These are phyloP conservation scores for Diorhabda elongata DNA, from an alignment of 1,140 invertebrate genomes.

Conservation along the genomic window DNA sequence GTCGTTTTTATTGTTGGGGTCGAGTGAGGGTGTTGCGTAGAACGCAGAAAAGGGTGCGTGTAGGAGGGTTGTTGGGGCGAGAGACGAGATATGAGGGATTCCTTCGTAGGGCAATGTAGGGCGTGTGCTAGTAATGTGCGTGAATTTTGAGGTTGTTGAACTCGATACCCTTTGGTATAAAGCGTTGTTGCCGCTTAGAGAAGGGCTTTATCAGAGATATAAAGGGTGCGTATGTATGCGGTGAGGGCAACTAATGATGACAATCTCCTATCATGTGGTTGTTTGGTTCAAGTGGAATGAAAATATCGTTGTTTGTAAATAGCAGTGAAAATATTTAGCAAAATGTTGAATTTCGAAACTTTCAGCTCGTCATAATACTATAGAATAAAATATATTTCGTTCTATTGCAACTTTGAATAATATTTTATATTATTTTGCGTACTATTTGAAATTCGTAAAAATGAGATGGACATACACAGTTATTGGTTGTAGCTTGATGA, in stretches of 20 bases:
- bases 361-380: too few relatives aligned
- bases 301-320: too few relatives aligned
- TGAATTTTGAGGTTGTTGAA: neutral
- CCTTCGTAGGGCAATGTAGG: conserved; percentile 15
- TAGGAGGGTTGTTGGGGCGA: neutral
- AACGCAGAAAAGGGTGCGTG: neutral
- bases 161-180: neutral
- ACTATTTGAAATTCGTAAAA: too few relatives aligned
- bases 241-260: neutral
- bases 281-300: too few relatives aligned
- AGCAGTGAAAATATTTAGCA: too few relatives aligned
- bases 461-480: too few relatives aligned
- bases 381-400: too few relatives aligned
- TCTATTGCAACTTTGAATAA: too few relatives aligned
- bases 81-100: conserved; percentile 1
- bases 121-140: conserved; percentile 5
- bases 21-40: neutral
- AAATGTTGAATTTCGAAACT: too few relatives aligned
- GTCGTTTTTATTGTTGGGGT: conserved; percentile 1
- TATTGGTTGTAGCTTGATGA: too few relatives aligned
- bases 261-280: neutral
- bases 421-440: too few relatives aligned
- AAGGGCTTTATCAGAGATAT: neutral
- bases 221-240: neutral
- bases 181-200: neutral